Evolutionary conservation across 2,797 vertebrate species (phyloP).

Genomic region (Hephaestus fuliginosus): DNA sequence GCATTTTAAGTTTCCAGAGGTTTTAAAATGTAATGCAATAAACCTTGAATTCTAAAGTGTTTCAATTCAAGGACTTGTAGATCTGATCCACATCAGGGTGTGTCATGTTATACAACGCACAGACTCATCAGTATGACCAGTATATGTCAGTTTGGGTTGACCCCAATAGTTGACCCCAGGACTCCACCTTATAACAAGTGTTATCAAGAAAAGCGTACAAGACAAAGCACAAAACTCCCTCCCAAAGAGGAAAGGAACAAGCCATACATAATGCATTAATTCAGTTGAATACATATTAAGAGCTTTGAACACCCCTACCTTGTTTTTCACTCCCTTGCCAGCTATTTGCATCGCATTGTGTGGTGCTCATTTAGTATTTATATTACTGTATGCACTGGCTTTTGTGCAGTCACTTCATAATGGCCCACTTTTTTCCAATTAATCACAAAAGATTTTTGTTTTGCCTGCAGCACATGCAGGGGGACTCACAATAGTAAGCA

Average conservation of each 20-base stretch:
- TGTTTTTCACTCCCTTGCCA: slow-evolving; percentile 76
- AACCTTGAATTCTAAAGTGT: neutral
- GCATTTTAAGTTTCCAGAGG: too few relatives aligned
- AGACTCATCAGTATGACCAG: neutral
- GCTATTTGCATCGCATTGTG: slow-evolving; percentile 79
- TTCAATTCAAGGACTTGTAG: neutral
- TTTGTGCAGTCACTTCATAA: slow-evolving; percentile 90
- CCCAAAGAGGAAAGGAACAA: slow-evolving; percentile 37
- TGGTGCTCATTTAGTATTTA: slow-evolving; percentile 90
- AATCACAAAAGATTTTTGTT: slow-evolving; percentile 95
- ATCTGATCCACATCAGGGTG: neutral
- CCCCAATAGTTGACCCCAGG: neutral
- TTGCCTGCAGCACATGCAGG: slow-evolving; percentile 89
- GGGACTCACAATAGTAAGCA: slow-evolving; percentile 90
- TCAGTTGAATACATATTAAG: slow-evolving; percentile 81
- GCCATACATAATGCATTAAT: slow-evolving; percentile 73
- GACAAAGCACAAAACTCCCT: neutral
- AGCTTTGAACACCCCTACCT: slow-evolving; percentile 59
- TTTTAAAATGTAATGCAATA: neutral
- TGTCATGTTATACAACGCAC: neutral
- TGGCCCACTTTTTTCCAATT: slow-evolving; percentile 94
- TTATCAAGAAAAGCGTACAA: slow-evolving; percentile 11
- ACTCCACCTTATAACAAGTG: neutral
- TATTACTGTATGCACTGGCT: slow-evolving; percentile 86
- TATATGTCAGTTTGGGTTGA: neutral